A percentile compares a stretch with the other conserved stretches of the same genome.
These are phyloP conservation scores for Tamandua tetradactyla DNA, from an alignment of 2,797 vertebrate species.

Conservation along the genomic window DNA sequence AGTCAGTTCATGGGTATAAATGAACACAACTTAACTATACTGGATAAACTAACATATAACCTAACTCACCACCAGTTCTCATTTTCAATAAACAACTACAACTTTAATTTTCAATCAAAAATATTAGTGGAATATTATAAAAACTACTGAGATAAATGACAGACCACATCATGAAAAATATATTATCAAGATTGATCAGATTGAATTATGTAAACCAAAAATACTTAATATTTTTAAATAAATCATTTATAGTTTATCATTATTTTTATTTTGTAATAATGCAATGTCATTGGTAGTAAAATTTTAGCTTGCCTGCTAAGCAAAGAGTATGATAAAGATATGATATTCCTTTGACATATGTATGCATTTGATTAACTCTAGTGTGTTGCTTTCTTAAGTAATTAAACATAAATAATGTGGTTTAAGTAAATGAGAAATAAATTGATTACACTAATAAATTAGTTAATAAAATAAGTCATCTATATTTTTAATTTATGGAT, in stretches of 20 bases:
- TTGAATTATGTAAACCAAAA: background rate
- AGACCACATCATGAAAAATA: background rate
- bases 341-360: background rate
- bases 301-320: background rate
- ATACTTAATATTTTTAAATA: background rate
- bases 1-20: conserved; percentile 16
- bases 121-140: background rate
- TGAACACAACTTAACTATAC: background rate
- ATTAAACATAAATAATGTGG: background rate
- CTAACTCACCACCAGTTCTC: background rate
- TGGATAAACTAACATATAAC: background rate
- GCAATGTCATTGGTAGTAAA: background rate
- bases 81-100: conserved; percentile 3
- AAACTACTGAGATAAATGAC: background rate
- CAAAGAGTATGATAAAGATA: background rate
- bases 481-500: background rate
- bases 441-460: too few relatives aligned
- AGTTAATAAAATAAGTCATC: background rate
- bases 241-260: background rate
- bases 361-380: background rate
- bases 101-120: conserved; percentile 21
- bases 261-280: background rate
- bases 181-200: background rate
- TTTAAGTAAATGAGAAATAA: background rate
- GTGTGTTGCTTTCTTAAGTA: background rate